Evolutionary conservation across 2,797 vertebrate species (phyloP), one percentile per base, ranked within the genome.

Genomic region (Agapornis canus): DNA sequence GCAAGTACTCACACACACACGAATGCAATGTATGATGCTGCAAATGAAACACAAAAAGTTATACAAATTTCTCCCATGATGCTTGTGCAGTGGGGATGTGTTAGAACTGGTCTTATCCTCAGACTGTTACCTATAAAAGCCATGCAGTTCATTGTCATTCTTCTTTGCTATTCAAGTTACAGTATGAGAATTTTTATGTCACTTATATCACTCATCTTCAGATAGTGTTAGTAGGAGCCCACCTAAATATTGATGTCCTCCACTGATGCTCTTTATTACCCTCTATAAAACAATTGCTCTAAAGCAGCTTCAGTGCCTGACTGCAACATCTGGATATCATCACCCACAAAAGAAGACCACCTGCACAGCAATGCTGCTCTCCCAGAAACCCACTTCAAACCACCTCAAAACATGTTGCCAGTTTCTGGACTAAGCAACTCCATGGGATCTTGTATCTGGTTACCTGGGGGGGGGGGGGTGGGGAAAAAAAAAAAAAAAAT

Each of bases 221-320:
- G 49, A 80, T 18, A 65, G 61, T 20, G 81, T 86, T 81, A 78
- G 29, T 54, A 86, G 72, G 43, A 86, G 31, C 39, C 65, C 57
- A 81, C 52, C 89, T 89, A 89, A 94, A 90, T 86, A 94, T 69
- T 81, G 76, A 92, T 48, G 54, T 45, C 40, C 31, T 93, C 39
- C 32, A 71, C 1, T 86, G 69, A 88, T 69, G 61, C 13, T 87
- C 64, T 78, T 84, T 90, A 95, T 91, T 91, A 76, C 27, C 40
- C 64, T 69, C 86, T 76, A 82, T 76, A 59, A 89, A 89, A 57
- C 68, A 66, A 80, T 54, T 76, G 84, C 48, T 73, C 73, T 72
- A 83, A 61, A 63, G 27, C 35, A 9, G 61, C 54, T 63, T 65
- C 86, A 65, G 39, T 69, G 86, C 31, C 68, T 78, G 69, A 45